These are phyloP conservation scores for Lycocorax pyrrhopterus DNA, from an alignment of 2,113 vertebrate genomes.

Conservation along the genomic window DNA sequence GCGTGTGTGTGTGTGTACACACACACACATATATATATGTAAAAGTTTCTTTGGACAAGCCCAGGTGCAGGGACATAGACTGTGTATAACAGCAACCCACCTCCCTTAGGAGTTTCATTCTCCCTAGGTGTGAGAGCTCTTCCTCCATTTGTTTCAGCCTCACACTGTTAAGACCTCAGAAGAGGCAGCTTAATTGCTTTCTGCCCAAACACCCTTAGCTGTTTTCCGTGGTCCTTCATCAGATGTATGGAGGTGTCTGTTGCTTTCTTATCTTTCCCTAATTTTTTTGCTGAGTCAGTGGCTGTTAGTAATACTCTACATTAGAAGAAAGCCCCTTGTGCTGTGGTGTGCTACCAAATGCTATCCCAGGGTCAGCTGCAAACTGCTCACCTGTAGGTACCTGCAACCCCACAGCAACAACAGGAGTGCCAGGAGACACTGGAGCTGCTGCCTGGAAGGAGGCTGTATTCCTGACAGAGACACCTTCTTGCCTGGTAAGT, in stretches of 20 bases:
- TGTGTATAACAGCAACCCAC: fast-evolving
- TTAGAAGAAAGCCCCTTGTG: neutral
- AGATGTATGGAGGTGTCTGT: neutral
- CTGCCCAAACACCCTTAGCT: neutral
- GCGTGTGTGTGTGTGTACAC: fast-evolving
- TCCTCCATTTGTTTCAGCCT: neutral
- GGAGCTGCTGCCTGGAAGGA: neutral
- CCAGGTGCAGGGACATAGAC: neutral
- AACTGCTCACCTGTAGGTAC: neutral
- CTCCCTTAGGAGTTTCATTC: neutral
- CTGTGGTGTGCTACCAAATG: neutral
- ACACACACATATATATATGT: fast-evolving
- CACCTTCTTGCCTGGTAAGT: neutral
- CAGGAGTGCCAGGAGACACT: neutral
- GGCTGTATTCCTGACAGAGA: fast-evolving
- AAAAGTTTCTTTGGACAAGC: neutral
- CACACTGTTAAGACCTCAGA: neutral
- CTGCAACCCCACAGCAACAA: neutral
- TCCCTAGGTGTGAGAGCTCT: neutral
- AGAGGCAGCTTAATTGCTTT: neutral
- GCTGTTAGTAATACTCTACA: fast-evolving
- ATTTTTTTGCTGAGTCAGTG: neutral
- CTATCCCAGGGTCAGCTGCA: neutral
- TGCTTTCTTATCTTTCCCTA: neutral
- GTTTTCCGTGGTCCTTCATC: neutral